phyloP scores from a whole-genome alignment of 2,888 invertebrate genomes.

The Trypoxylon attenuatum region DNA sequence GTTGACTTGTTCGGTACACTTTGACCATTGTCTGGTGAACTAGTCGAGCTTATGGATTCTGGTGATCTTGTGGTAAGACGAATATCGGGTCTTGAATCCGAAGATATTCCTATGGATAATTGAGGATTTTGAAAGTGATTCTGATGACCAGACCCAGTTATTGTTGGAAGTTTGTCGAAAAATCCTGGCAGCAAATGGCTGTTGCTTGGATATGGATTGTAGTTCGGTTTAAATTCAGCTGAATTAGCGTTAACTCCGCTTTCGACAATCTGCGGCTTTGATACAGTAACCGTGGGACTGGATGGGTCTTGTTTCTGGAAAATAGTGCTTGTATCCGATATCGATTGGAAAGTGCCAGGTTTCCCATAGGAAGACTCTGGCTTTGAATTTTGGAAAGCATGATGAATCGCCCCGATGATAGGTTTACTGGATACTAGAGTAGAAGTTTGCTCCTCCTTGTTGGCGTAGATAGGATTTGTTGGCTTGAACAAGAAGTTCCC shows the following conservation, averaged over 20 bases:
- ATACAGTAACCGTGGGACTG: background rate
- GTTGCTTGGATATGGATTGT: too few species aligned
- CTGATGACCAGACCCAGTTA: background rate
- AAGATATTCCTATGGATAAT: background rate
- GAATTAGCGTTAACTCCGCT: too few species aligned
- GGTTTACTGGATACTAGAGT: background rate
- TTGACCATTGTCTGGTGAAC: background rate
- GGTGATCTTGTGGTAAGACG: too few species aligned
- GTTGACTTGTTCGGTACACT: background rate
- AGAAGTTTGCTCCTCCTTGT: background rate
- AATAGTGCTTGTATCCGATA: background rate
- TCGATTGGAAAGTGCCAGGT: background rate
- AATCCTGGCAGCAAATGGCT: background rate
- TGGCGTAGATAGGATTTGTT: conserved; percentile 14
- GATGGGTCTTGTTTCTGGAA: background rate
- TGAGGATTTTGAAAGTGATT: background rate
- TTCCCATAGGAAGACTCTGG: background rate
- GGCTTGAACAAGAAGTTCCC: conserved; percentile 8
- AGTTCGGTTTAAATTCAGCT: too few species aligned
- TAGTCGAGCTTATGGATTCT: background rate
- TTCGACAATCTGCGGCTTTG: background rate
- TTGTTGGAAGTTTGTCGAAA: background rate
- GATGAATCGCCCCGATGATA: background rate
- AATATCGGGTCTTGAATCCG: too few species aligned
- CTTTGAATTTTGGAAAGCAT: background rate